Percentiles rank a stretch among this genome's conserved stretches.
Conservation (phyloP, 2,888 invertebrate species). For the Acrobasis consociella region DNA sequence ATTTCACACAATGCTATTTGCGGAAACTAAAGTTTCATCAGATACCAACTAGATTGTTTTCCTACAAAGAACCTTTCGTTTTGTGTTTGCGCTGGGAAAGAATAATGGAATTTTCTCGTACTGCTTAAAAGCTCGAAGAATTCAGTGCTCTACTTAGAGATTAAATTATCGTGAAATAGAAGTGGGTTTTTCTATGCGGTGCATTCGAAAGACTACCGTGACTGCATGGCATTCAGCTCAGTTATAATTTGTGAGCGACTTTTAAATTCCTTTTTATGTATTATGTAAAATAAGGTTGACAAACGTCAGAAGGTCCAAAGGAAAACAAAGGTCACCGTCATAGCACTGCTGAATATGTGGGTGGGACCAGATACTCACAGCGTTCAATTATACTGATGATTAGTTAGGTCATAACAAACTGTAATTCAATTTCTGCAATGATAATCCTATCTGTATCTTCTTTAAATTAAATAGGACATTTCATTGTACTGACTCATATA, state of each 20-base stretch:
- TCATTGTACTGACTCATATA: not conserved
- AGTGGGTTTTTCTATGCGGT: constrained; percentile 13
- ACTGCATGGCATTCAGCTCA: not conserved
- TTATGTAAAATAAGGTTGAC: too few species aligned
- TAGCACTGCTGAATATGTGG: too few species aligned
- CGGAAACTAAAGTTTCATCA: constrained; percentile 27
- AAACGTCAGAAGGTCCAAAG: too few species aligned
- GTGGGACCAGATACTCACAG: too few species aligned
- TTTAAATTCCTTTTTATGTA: not conserved
- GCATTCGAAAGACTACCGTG: not conserved
- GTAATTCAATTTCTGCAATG: too few species aligned
- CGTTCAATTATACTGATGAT: too few species aligned
- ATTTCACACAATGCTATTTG: constrained; percentile 21
- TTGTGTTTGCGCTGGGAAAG: constrained; percentile 31
- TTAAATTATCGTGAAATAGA: constrained; percentile 14
- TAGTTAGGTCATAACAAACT: too few species aligned
- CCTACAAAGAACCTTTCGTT: constrained; percentile 28
- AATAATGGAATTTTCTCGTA: constrained; percentile 49
- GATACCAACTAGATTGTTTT: constrained; percentile 25
- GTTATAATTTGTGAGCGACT: not conserved
- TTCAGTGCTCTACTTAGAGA: constrained; percentile 23
- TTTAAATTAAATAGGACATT: not conserved
- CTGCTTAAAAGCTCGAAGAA: constrained; percentile 23
- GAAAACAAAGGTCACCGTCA: too few species aligned
- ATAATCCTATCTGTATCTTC: too few species aligned